Conservation (phyloP, 2,888 invertebrate species). For the Proisotoma minuta region DNA sequence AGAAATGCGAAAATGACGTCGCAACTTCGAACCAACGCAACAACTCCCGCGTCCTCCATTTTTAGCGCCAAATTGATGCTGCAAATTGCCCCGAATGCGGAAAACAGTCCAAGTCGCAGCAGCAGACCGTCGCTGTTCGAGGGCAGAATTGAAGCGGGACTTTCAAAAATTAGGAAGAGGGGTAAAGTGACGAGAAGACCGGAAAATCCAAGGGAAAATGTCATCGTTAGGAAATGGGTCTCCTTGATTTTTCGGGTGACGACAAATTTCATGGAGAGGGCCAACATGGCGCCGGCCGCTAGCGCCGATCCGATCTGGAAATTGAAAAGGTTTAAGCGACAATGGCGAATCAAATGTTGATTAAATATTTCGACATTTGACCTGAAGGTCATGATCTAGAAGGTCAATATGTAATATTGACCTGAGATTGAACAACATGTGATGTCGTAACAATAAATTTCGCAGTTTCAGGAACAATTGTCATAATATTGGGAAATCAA, state of each 20-base stretch:
- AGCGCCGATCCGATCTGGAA: constrained; percentile 18
- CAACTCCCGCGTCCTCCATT: constrained; percentile 36
- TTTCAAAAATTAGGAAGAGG: not conserved
- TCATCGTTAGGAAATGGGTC: constrained; percentile 17
- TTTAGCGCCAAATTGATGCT: constrained; percentile 34
- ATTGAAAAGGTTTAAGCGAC: no score
- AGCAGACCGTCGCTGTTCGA: not conserved
- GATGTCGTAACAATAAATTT: no score
- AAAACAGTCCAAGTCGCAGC: not conserved
- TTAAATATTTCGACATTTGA: no score
- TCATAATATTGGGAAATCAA: no score
- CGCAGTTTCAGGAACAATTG: no score
- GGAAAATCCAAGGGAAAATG: constrained; percentile 12
- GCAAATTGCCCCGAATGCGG: not conserved
- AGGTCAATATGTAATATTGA: no score
- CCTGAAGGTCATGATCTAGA: no score
- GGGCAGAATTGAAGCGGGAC: not conserved
- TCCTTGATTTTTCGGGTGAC: constrained; percentile 21
- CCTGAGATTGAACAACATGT: no score
- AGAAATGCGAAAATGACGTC: constrained; percentile 38
- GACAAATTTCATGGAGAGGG: constrained; percentile 12
- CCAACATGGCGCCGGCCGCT: constrained; percentile 8
- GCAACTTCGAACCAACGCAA: constrained; percentile 27
- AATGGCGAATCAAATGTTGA: no score
- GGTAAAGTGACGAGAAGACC: constrained; percentile 11